Conservation (phyloP, 2,113 vertebrate genomes). For the Daboia siamensis region DNA sequence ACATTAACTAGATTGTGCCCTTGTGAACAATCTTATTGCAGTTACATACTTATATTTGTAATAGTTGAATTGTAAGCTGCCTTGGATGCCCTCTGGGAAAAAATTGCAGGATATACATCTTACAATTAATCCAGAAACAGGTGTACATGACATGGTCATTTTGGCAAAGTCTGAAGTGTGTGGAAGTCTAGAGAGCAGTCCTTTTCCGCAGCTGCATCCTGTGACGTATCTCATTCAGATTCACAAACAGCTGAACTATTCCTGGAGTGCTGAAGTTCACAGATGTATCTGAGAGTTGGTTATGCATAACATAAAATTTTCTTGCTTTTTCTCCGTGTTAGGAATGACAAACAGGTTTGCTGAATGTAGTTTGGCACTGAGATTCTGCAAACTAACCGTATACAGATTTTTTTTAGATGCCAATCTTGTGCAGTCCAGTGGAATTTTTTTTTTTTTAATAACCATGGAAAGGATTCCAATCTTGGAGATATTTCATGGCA, state of each 20-base stretch:
- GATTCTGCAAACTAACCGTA: neutral
- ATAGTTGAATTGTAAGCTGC: neutral
- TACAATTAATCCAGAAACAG: neutral
- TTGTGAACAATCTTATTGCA: neutral
- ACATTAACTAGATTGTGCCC: neutral
- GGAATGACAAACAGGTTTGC: neutral
- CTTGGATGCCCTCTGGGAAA: neutral
- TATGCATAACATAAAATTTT: neutral
- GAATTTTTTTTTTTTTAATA: neutral
- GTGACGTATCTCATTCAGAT: neutral
- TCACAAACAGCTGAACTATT: slow-evolving; percentile 1
- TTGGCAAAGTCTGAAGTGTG: neutral
- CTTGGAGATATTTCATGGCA: slow-evolving; percentile 32
- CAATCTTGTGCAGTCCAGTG: no score
- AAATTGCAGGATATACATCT: neutral
- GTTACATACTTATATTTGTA: neutral
- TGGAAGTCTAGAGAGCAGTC: neutral
- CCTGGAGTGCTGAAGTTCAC: neutral
- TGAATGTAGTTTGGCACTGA: neutral
- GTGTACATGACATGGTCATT: neutral
- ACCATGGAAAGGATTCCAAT: neutral
- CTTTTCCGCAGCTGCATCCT: neutral
- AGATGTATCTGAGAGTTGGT: neutral
- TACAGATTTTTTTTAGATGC: neutral
- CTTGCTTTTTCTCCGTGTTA: neutral